Conservation (phyloP, 2,888 invertebrate species). For the Andricus curvator region DNA sequence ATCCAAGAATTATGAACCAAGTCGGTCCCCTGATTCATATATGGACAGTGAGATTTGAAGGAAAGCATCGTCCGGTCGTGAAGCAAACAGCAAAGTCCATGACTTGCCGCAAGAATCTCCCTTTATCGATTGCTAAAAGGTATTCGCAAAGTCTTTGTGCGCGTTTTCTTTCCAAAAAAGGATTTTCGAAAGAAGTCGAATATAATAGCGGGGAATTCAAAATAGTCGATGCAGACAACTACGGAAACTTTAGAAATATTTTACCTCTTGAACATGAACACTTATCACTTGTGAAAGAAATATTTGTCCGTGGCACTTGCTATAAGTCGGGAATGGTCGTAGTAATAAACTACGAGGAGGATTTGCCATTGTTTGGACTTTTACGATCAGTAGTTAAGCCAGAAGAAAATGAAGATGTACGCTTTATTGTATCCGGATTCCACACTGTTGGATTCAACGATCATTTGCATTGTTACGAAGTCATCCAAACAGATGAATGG, state of each 20-base stretch:
- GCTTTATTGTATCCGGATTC: no score
- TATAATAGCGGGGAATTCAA: not conserved
- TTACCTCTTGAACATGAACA: slow-evolving; percentile 41
- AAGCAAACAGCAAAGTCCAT: slow-evolving; percentile 44
- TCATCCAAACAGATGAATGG: no score
- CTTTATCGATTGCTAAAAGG: slow-evolving; percentile 39
- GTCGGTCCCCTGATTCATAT: no score
- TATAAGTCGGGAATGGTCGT: slow-evolving; percentile 38
- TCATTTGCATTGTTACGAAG: no score
- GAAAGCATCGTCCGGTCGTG: slow-evolving; percentile 49
- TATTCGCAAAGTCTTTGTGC: not conserved
- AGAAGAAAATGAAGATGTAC: not conserved
- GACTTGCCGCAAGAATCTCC: slow-evolving; percentile 44
- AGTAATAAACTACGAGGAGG: slow-evolving; percentile 3
- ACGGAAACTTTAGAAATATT: slow-evolving; percentile 43
- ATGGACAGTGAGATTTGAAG: slow-evolving; percentile 53
- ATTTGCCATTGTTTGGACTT: slow-evolving; percentile 41
- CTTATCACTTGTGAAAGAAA: slow-evolving; percentile 22
- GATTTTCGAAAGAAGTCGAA: slow-evolving; percentile 20
- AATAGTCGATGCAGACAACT: no score
- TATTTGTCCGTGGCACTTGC: not conserved
- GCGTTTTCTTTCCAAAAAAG: not conserved
- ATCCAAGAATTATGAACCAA: no score
- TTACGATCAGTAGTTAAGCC: slow-evolving; percentile 25
- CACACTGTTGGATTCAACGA: no score